These are phyloP conservation scores for Sander lucioperca DNA, from an alignment of 2,113 vertebrate genomes.

Conservation along the genomic window DNA sequence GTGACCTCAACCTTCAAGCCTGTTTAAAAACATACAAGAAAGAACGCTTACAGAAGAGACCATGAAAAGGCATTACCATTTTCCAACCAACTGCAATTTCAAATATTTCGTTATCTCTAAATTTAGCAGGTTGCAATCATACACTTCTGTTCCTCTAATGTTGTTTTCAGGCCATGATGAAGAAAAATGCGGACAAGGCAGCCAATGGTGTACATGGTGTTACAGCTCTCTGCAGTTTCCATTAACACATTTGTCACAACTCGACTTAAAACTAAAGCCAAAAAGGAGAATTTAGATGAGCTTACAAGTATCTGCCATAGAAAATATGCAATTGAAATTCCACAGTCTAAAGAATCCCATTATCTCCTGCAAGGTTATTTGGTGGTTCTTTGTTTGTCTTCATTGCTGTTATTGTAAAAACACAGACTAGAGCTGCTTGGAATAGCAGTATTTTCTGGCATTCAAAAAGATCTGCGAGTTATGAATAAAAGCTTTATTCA, in stretches of 20 bases:
- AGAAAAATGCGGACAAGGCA: conserved; percentile 10
- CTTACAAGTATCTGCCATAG: neutral
- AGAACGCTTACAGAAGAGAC: neutral
- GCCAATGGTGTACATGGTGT: neutral
- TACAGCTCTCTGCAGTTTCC: conserved; percentile 1
- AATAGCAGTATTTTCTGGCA: neutral
- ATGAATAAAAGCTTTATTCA: neutral
- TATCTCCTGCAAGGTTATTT: neutral
- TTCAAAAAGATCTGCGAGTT: neutral
- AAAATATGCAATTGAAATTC: neutral
- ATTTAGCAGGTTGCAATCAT: neutral
- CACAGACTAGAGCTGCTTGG: neutral
- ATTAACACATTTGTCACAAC: neutral
- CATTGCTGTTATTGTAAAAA: no score
- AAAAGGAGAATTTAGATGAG: neutral
- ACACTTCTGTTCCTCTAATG: neutral
- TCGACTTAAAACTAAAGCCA: neutral
- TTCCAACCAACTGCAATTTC: neutral
- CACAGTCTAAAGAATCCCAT: neutral
- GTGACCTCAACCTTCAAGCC: conserved; percentile 99
- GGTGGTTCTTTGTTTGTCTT: neutral
- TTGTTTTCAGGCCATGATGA: neutral
- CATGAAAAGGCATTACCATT: neutral
- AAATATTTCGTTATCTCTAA: neutral
- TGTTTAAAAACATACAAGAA: conserved; percentile 69